These are phyloP conservation scores for Carassius gibelio DNA, from an alignment of 2,113 vertebrate genomes.

Conservation along the genomic window DNA sequence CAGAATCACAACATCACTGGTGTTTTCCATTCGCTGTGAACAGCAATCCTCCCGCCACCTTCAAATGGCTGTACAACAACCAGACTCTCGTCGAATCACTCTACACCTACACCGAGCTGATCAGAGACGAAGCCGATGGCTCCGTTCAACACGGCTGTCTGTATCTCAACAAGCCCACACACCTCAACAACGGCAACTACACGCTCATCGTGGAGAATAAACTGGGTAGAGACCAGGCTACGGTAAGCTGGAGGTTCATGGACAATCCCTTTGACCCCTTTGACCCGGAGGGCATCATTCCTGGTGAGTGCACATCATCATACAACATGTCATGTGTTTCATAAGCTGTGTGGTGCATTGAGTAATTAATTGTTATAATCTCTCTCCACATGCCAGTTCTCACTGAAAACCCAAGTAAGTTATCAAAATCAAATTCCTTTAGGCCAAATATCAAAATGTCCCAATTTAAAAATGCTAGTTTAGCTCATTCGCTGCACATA, in stretches of 20 bases:
- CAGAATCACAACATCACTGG: slow-evolving; percentile 82
- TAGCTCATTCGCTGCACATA: too few species aligned
- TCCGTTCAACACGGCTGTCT: slow-evolving; percentile 87
- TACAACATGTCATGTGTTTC: background rate
- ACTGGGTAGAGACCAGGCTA: slow-evolving; percentile 75
- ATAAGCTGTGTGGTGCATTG: background rate
- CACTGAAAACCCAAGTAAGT: slow-evolving; percentile 67
- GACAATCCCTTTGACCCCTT: slow-evolving; percentile 80
- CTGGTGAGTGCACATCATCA: slow-evolving; percentile 69
- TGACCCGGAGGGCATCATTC: slow-evolving; percentile 83
- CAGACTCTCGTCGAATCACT: slow-evolving; percentile 49
- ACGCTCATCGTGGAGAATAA: slow-evolving; percentile 82
- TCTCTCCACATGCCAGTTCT: slow-evolving; percentile 63
- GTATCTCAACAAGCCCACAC: slow-evolving; percentile 89
- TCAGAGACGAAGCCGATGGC: slow-evolving; percentile 74
- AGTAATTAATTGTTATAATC: slow-evolving; percentile 5
- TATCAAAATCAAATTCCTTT: background rate
- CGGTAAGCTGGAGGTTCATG: slow-evolving; percentile 80
- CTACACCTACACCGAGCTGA: slow-evolving; percentile 80
- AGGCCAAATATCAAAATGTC: too few species aligned
- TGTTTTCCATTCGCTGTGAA: slow-evolving; percentile 91
- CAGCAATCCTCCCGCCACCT: slow-evolving; percentile 77
- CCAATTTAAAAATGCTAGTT: too few species aligned
- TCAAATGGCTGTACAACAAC: slow-evolving; percentile 84
- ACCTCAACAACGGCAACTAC: slow-evolving; percentile 91